Conservation (phyloP, 2,888 invertebrate species). For the Diarsia brunnea region DNA sequence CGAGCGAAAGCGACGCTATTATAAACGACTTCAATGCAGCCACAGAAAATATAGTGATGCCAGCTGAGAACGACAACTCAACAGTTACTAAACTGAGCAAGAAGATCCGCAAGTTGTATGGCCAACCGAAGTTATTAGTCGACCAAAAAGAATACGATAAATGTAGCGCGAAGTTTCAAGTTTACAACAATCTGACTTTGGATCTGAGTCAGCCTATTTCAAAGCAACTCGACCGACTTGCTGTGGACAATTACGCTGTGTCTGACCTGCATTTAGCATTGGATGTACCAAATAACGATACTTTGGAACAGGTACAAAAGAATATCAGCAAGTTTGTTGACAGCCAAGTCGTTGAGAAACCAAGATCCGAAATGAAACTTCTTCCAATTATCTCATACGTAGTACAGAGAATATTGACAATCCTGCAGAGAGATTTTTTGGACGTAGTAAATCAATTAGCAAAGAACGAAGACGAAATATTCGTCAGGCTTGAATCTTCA, state of each 20-base stretch:
- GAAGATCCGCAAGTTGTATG: conserved; percentile 82
- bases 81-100: conserved; percentile 80
- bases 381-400: conserved; percentile 91
- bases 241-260: conserved; percentile 63
- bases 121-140: conserved; percentile 83
- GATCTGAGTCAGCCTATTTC: conserved; percentile 79
- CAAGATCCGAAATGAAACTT: conserved; percentile 78
- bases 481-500: conserved; percentile 42
- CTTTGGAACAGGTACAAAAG: conserved; percentile 69
- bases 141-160: conserved; percentile 76
- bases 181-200: conserved; percentile 76
- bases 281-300: conserved; percentile 77
- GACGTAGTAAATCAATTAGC: conserved; percentile 66
- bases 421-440: conserved; percentile 74
- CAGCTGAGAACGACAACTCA: conserved; percentile 73
- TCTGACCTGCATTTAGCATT: conserved; percentile 75
- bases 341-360: conserved; percentile 54
- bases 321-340: conserved; percentile 69
- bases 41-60: conserved; percentile 66
- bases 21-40: conserved; percentile 67
- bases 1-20: conserved; percentile 63
- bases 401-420: conserved; percentile 80
- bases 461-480: conserved; percentile 47
- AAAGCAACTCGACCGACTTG: conserved; percentile 76
- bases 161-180: conserved; percentile 68